Evolutionary conservation across 2,797 vertebrate genomes (phyloP).

Genomic region (Choloepus didactylus): DNA sequence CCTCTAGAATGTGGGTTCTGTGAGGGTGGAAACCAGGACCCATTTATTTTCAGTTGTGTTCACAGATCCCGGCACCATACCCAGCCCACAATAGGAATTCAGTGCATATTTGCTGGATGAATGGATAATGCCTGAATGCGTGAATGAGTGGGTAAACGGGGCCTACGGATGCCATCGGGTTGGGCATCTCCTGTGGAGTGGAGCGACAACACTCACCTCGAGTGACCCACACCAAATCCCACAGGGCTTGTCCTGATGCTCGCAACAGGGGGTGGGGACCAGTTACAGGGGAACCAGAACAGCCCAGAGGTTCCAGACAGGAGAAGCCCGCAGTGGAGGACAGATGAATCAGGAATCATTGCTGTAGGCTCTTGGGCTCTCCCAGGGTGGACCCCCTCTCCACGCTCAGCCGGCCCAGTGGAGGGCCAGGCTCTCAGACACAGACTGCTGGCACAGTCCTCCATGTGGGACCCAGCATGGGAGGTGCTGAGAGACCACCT

Average conservation of each 20-base stretch:
- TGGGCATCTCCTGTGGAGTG: constrained; percentile 40
- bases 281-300: not conserved
- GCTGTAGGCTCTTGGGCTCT: not conserved
- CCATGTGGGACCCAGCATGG: too few species aligned
- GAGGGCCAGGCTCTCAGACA: too few species aligned
- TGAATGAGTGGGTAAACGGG: constrained; percentile 35
- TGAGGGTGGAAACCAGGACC: not conserved
- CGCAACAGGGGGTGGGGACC: not conserved
- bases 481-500: not conserved
- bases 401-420: not conserved
- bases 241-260: not conserved
- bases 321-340: not conserved
- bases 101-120: constrained; percentile 48
- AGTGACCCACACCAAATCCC: constrained; percentile 29
- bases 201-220: constrained; percentile 17
- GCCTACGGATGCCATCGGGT: constrained; percentile 17
- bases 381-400: not conserved
- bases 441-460: not conserved
- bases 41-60: not conserved
- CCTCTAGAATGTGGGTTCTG: not conserved
- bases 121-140: not conserved
- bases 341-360: not conserved
- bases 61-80: not conserved
- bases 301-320: not conserved
- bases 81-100: constrained; percentile 40